A percentile compares a stretch with the other conserved stretches of the same genome.
These are phyloP conservation scores for Rhynchonema sp. DNA, from an alignment of 2,888 invertebrate genomes.

Conservation along the genomic window DNA sequence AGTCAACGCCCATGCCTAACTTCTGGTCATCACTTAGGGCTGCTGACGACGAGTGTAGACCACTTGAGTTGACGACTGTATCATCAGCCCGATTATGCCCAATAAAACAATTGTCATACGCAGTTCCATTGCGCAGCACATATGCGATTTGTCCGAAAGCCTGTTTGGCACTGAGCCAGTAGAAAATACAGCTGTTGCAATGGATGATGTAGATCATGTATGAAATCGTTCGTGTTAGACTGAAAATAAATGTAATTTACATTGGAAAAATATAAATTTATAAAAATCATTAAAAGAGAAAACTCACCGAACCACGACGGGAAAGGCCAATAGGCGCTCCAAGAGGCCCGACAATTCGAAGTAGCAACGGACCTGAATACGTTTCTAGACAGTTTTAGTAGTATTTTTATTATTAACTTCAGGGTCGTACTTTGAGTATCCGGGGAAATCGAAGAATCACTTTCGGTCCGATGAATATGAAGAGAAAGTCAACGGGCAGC, in stretches of 20 bases:
- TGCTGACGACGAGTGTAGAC: too few relatives aligned
- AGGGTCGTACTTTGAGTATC: conserved; percentile 46
- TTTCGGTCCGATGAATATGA: conserved; percentile 42
- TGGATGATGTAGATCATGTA: conserved; percentile 89
- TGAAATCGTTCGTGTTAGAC: conserved; percentile 63
- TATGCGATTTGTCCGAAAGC: conserved; percentile 43
- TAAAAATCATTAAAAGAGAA: background rate
- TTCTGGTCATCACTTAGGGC: too few relatives aligned
- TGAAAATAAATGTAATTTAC: conserved; percentile 13
- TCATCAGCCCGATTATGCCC: too few relatives aligned
- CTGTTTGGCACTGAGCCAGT: conserved; percentile 63
- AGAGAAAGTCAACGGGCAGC: conserved; percentile 59
- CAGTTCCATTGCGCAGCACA: background rate
- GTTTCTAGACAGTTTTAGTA: background rate
- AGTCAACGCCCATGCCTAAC: too few relatives aligned
- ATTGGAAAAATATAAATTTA: background rate
- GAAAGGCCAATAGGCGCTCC: background rate
- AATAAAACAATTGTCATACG: too few relatives aligned
- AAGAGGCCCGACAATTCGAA: background rate
- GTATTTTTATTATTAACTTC: background rate
- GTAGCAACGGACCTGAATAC: background rate
- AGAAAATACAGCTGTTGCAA: conserved; percentile 77
- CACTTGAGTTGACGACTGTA: too few relatives aligned
- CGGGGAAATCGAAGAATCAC: conserved; percentile 48
- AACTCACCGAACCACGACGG: background rate